phyloP scores from a whole-genome alignment of 2,888 invertebrate genomes.

The Tiliacea aurago region DNA sequence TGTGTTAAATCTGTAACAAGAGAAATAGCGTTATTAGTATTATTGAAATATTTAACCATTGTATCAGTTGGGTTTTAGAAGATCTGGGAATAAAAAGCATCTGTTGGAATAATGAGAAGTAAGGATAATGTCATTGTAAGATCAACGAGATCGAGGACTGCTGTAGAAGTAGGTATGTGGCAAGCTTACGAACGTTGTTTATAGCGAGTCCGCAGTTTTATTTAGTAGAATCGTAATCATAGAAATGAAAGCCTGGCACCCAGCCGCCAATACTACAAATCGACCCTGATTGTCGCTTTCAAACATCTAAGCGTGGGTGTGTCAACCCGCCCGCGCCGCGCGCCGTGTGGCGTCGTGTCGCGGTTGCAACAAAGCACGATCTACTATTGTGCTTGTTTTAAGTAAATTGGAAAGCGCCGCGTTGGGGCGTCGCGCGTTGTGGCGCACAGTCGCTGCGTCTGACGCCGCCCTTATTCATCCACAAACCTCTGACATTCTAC shows the following conservation, averaged over 20 bases:
- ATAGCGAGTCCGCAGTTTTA: background rate
- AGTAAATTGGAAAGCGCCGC: slow-evolving; percentile 82
- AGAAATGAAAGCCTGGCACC: slow-evolving; percentile 13
- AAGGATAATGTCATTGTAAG: background rate
- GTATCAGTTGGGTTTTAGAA: background rate
- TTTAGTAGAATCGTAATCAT: slow-evolving; percentile 24
- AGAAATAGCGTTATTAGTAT: background rate
- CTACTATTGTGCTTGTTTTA: slow-evolving; percentile 81
- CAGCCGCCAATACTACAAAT: slow-evolving; percentile 23
- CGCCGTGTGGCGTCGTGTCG: slow-evolving; percentile 37
- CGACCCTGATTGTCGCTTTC: slow-evolving; percentile 35
- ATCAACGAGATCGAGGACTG: background rate
- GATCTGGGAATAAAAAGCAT: background rate
- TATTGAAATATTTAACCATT: background rate
- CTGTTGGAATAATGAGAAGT: too few relatives aligned
- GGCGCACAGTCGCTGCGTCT: slow-evolving; percentile 60
- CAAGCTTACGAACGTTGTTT: background rate
- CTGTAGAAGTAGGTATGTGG: background rate
- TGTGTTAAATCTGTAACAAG: slow-evolving; percentile 64
- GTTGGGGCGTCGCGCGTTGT: slow-evolving; percentile 25
- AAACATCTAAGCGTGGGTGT: slow-evolving; percentile 55
- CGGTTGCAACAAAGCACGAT: slow-evolving; percentile 67
- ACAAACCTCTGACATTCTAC: slow-evolving; percentile 52
- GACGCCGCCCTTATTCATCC: slow-evolving; percentile 69
- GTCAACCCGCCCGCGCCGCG: slow-evolving; percentile 30